Evolutionary conservation across 1,140 invertebrate species (phyloP), one percentile per base, ranked within the genome.

Genomic region (Apocrypta bakeri): DNA sequence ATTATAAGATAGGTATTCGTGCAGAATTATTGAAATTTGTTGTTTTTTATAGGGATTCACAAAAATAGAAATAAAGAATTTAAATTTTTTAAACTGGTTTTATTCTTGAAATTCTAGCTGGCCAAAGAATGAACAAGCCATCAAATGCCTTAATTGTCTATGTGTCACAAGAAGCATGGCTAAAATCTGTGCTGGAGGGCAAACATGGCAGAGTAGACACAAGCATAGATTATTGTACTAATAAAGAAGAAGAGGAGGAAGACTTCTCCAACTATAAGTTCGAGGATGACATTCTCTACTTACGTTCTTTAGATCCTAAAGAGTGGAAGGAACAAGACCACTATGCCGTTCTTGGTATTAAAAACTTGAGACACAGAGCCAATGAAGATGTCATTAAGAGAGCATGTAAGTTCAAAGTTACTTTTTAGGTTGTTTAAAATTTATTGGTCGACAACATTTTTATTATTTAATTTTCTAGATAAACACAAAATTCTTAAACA

Each of bases 261-360:
- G 93, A 94, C 87, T 89, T 93, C 24, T 93, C 93, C 79, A 93
- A 94, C 85, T 92, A 94, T 77, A 90, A 93, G 24, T 94, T 95
- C 84, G 96, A 97, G 86, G 96, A 97, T 85, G 96, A 99, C 92
- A 94, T 98, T 6, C 94, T 95, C 77, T 98, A 97, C 89, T 92
- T 99, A 29, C 94, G 96, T 84, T 97, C 96, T 42, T 93, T 99
- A 76, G 97, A 99, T 92, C 98, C 98, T n/a, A 98, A 97, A 89
- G 96, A 98, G 88, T 99, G 98, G 98, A 99, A 98, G 93, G 95
- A 97, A 88, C 98, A 99, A 93, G 98, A 99, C 90, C 98, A 99
- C 92, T 99, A 99, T 92, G 95, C 95, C 71, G 97, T 99, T 25
- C 91, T 99, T 74, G 98, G 98, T 56, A 94, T 99, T 82, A 95